These are phyloP conservation scores for Drosophila ezoana DNA, from an alignment of 2,888 invertebrate species.

Conservation along the genomic window DNA sequence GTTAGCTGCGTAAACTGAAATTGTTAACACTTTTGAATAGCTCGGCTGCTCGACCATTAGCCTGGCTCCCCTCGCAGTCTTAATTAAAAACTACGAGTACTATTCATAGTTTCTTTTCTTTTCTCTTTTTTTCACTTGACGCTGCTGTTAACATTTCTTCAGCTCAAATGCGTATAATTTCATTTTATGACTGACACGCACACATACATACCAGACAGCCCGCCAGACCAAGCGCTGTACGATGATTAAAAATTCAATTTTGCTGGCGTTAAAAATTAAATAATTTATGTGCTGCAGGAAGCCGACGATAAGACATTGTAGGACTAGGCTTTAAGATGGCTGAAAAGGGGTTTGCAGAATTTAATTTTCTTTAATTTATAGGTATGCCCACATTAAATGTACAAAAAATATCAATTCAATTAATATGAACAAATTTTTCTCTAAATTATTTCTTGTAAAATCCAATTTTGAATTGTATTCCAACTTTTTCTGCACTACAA, in stretches of 20 bases:
- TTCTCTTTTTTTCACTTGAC: conserved; percentile 2
- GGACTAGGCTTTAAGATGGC: not conserved
- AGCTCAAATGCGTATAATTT: conserved; percentile 66
- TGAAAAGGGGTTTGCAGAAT: conserved; percentile 2
- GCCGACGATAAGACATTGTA: not conserved
- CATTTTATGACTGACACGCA: conserved; percentile 53
- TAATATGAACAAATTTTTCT: not conserved
- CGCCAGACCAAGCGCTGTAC: conserved; percentile 16
- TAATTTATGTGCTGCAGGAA: conserved; percentile 47
- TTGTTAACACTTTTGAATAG: conserved; percentile 65
- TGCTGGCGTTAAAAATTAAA: conserved; percentile 42
- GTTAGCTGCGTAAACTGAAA: conserved; percentile 59
- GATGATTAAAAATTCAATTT: conserved; percentile 74
- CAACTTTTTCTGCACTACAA: conserved; percentile 25
- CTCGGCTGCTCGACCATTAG: conserved; percentile 56
- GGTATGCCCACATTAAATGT: not conserved
- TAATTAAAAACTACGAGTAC: conserved; percentile 71
- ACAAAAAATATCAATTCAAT: too few species aligned
- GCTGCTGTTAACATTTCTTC: conserved; percentile 46
- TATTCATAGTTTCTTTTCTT: conserved; percentile 45
- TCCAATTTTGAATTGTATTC: not conserved
- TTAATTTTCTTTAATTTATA: not conserved
- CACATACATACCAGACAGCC: conserved; percentile 3
- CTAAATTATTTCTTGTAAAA: conserved; percentile 4
- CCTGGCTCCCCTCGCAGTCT: conserved; percentile 40